These are phyloP conservation scores for Drepana arcuata DNA, from an alignment of 1,140 invertebrate genomes.

Conservation along the genomic window DNA sequence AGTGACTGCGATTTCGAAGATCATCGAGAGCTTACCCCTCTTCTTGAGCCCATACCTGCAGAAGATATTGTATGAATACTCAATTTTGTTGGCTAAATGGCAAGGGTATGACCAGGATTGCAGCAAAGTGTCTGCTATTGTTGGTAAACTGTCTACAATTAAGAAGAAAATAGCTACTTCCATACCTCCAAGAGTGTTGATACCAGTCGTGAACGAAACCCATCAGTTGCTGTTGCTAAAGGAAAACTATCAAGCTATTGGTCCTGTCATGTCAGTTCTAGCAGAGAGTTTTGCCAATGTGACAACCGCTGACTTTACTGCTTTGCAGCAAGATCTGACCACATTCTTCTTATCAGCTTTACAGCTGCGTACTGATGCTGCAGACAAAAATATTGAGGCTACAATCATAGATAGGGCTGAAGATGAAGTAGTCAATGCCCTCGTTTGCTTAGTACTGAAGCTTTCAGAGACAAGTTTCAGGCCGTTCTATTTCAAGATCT, in stretches of 20 bases:
- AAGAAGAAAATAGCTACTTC: constrained; percentile 78
- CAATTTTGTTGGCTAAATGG: constrained; percentile 73
- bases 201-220: constrained; percentile 80
- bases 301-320: constrained; percentile 74
- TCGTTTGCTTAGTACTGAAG: constrained; percentile 86
- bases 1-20: constrained; percentile 83
- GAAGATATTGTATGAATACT: constrained; percentile 79
- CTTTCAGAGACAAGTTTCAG: constrained; percentile 90
- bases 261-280: constrained; percentile 81
- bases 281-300: constrained; percentile 78
- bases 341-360: constrained; percentile 84
- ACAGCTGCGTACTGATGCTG: constrained; percentile 75
- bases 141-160: constrained; percentile 74
- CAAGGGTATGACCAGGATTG: constrained; percentile 52
- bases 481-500: constrained; percentile 89
- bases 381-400: constrained; percentile 41
- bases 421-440: constrained; percentile 79
- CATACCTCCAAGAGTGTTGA: constrained; percentile 82
- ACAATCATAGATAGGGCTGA: constrained; percentile 73
- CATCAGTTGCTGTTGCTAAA: constrained; percentile 76
- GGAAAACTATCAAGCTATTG: constrained; percentile 75
- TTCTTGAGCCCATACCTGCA: constrained; percentile 89
- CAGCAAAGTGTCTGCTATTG: constrained; percentile 71
- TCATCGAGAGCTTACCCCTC: constrained; percentile 83
- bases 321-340: constrained; percentile 77